Evolutionary conservation across 2,888 invertebrate genomes (phyloP), one percentile per base, ranked within the genome.

Genomic region (Cyaniris semiargus): DNA sequence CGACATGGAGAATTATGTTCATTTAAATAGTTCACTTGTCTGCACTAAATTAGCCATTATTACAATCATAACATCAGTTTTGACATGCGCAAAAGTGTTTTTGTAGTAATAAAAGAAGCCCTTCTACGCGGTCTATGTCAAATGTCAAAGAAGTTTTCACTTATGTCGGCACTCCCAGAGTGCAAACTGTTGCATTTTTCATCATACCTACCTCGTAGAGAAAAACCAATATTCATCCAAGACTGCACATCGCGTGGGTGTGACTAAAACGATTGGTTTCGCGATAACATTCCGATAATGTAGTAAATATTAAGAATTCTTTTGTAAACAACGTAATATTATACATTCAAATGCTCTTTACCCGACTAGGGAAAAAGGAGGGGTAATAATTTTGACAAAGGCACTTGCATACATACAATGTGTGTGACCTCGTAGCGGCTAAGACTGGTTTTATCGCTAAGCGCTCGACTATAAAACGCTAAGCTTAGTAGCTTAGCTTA

Each of bases 221-320:
- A 21, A n/a, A n/a, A 58, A 58, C 58, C 58, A n/a, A 58, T 21
- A 58, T 3, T 56, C 56, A 21, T 21, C 21, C 60, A 23, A 60
- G 23, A 60, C 23, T 21, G 0, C 23, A 60, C 23, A 23, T 66
- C 31, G 66, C 71, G 38, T 38, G 71, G 71, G 38, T 71, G 71
- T 71, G n/a, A 38, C n/a, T n/a, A 38, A 71, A 38, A 38, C n/a
- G 71, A 71, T 71, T 71, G 21, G 71, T 71, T 21, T n/a, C 71
- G 38, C 38, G 71, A 71, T 71, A 71, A 38, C 15, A 38, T 71
- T 8, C 38, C 5, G 71, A 71, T 38, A 71, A 71, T 27, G 23
- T 31, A 66, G 27, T 66, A 31, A 66, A 66, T 18, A 66, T 23
- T 66, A 66, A 66, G 27, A 66, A 66, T 66, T 5, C 27, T 21